phyloP scores from a whole-genome alignment of 1,140 invertebrate species.

The Rhizoglyphus robini region DNA sequence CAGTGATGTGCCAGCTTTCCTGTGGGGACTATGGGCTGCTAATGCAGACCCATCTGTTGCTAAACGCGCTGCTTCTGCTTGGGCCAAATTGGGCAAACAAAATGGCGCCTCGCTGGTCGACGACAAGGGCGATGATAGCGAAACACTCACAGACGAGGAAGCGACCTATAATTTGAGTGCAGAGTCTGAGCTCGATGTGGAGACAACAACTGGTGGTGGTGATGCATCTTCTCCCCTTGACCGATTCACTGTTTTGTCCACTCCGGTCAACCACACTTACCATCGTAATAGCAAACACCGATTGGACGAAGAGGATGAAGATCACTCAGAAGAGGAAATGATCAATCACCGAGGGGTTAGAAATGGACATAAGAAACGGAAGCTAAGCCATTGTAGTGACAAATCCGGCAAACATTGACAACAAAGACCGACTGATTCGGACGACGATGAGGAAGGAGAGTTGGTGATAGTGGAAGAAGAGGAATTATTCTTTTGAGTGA shows the following conservation, averaged over 20 bases:
- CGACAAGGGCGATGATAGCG: constrained; percentile 5
- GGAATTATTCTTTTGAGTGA: not conserved
- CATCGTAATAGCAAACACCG: too few relatives aligned
- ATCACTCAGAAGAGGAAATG: not conserved
- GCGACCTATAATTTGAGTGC: not conserved
- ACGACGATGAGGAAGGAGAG: not conserved
- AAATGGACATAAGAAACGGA: not conserved
- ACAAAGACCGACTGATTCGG: not conserved
- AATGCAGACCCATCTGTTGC: not conserved
- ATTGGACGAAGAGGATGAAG: not conserved
- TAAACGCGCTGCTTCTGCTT: not conserved
- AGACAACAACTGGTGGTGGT: not conserved
- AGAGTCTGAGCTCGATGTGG: constrained; percentile 9
- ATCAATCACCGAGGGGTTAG: not conserved
- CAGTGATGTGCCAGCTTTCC: not conserved
- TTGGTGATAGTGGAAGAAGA: constrained; percentile 3
- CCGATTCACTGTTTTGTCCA: not conserved
- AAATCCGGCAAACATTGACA: not conserved
- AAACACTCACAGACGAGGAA: not conserved
- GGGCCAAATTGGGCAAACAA: not conserved
- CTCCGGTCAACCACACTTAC: not conserved
- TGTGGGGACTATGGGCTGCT: not conserved
- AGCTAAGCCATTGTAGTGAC: not conserved
- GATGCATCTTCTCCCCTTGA: not conserved
- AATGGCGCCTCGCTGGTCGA: not conserved